Conservation (phyloP, 2,888 invertebrate genomes). For the Caenorhabditis zanzibari region DNA sequence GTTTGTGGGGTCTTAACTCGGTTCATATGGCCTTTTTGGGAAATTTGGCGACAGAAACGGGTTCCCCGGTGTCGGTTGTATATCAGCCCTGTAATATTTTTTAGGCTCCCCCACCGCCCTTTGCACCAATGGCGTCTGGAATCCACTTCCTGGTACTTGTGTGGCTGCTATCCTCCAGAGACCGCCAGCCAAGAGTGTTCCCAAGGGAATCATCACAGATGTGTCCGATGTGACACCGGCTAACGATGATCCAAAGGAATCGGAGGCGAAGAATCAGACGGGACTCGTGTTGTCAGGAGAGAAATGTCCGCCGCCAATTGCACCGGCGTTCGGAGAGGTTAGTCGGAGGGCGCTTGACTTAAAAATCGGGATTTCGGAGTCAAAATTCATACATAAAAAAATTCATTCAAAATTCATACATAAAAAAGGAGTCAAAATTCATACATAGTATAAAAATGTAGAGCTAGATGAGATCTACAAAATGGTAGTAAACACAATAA, state of each 20-base stretch:
- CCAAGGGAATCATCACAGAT: constrained; percentile 2
- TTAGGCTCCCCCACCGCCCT: constrained; percentile 64
- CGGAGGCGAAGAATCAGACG: neutral
- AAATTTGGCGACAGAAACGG: too few species aligned
- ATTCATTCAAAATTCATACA: too few species aligned
- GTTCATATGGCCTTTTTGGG: too few species aligned
- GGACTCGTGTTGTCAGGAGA: constrained; percentile 24
- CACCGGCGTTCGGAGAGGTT: constrained; percentile 70
- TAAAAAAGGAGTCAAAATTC: too few species aligned
- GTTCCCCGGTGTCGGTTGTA: too few species aligned
- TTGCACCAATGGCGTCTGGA: constrained; percentile 73
- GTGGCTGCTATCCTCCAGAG: constrained; percentile 31
- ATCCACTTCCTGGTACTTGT: constrained; percentile 64
- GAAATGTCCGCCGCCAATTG: constrained; percentile 66
- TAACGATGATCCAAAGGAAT: constrained; percentile 14
- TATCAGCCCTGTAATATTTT: too few species aligned
- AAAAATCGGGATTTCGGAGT: too few species aligned
- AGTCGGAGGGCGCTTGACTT: neutral
- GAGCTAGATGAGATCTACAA: too few species aligned
- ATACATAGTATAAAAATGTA: too few species aligned
- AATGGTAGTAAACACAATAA: too few species aligned
- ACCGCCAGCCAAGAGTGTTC: constrained; percentile 33
- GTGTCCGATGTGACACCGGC: neutral
- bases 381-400: too few species aligned
- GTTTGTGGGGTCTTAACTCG: too few species aligned